Base-by-base conservation (phyloP, 2,888 invertebrate genomes). In the Microctonus hyperodae region DNA sequence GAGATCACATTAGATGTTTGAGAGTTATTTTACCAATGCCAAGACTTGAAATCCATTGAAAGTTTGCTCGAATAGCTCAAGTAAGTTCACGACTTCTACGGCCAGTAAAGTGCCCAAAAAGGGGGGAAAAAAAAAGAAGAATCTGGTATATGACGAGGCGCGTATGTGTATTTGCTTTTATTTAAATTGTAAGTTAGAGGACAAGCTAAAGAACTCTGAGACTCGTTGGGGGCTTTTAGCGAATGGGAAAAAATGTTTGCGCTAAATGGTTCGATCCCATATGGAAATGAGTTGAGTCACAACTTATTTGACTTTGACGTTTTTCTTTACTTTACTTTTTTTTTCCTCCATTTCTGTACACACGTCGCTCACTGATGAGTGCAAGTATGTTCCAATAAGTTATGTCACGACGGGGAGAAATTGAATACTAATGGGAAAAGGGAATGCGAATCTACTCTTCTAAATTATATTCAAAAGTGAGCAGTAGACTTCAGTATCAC, bases 161-260 rank as follows among this genome's bases (percentile, higher is more conserved):
- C 63, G 37, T 67, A 84, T 80, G 80, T 76, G 81, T 79, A 76
- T 83, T 83, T 83, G 83, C 84, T 84, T 83, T 84, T 83, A 83
- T 84, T 83, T 81, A 83, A 84, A 84, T 83, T 81, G 82, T 83
- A 79, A 84, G 83, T 83, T 82, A 83, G 81, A 79, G 78, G 74
- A 53, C 35, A 40, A 33, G 44, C 40, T 53, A 23, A 58, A 51
- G 58, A n/a, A 57, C 63, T 51, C 65, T 62, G n/a, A n/a, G 51
- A 44, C 66, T 28, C 35, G 55, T 55, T 23, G 31, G 40, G 37
- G 40, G 80, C 81, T 81, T 80, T 78, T 75, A 79, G 79, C 75
- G 73, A 76, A 76, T 77, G 75, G 75, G 71, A 76, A 77, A 72
- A 77, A 80, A 83, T 83, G 80, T 81, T 80, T 81, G 79, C 73